Conservation (phyloP, 2,113 vertebrate genomes). For the Oreochromis spilurus region DNA sequence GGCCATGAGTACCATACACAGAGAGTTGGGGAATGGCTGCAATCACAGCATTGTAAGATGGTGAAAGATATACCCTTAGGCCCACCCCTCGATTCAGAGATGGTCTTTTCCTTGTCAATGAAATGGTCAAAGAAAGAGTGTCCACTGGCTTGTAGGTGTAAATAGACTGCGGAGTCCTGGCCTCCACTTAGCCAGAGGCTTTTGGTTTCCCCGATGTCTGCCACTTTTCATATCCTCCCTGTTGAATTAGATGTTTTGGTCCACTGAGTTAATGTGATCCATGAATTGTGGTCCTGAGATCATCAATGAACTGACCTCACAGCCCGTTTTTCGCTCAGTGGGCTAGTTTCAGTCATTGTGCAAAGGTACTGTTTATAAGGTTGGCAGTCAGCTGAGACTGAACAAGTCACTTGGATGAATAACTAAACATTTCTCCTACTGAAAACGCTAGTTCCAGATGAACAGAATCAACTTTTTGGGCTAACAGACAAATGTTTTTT, state of each 20-base stretch:
- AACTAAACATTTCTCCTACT: background rate
- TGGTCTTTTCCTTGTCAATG: background rate
- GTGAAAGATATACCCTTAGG: background rate
- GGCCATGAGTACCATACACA: background rate
- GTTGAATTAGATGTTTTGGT: rapidly evolving
- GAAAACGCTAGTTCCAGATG: background rate
- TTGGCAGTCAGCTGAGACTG: background rate
- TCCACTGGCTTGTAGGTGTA: background rate
- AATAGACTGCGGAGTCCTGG: rapidly evolving
- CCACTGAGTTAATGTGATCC: background rate
- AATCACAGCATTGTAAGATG: background rate
- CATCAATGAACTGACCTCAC: background rate
- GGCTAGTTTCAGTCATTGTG: background rate
- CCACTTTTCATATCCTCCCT: background rate
- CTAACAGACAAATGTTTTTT: background rate
- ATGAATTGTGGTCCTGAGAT: background rate
- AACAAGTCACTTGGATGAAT: background rate
- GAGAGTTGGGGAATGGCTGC: background rate
- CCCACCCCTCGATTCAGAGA: rapidly evolving
- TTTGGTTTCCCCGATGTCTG: background rate
- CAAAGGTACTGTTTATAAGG: background rate
- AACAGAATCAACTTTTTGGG: background rate
- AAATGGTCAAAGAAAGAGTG: background rate
- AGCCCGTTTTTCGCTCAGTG: rapidly evolving
- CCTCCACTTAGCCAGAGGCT: no score